Evolutionary conservation across 2,113 vertebrate genomes (phyloP), one percentile per base, ranked within the genome.

Genomic region (Hoplias malabaricus): DNA sequence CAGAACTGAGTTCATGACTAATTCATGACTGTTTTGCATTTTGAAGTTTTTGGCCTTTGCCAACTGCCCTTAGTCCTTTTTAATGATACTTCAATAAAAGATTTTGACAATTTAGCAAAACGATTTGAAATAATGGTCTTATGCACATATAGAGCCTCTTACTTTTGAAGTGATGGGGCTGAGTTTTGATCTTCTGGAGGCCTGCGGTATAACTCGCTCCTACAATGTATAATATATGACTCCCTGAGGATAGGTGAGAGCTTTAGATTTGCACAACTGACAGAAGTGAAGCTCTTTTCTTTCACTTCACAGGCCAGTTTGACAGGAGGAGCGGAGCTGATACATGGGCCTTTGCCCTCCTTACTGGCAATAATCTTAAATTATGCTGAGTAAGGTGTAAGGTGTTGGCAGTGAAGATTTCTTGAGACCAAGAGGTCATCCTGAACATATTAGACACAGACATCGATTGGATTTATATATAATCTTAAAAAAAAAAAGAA

Each of bases 211-310:
- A 43, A 66, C 76, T 75, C 31, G 40, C 57, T 69, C 42, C 43
- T 48, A 75, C 29, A 36, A 59, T 79, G 33, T 31, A 67, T 79
- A 71, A 82, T 57, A 82, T 66, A 75, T 82, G 57, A 61, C 48
- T 38, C 53, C 76, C 72, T 66, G 29, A 67, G 71, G 81, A 75
- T 23, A 67, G 72, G 50, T 71, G 59, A 63, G 61, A 62, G 72
- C 36, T 59, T 63, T 48, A 70, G 73, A 79, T 71, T 79, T 62
- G 48, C 57, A 70, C 66, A 66, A 50, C 71, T 75, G 81, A 78
- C 75, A 75, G 34, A 34, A 46, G 54, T 48, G n/a, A 40, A 38
- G 43, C 8, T 56, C 66, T 56, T 69, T n/a, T 62, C 19, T 69
- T 36, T 48, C 33, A 73, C 75, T 63, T 63, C 62, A 62, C 23